Conservation (phyloP, 1,140 invertebrate genomes). For the Drosophila paulistorum region DNA sequence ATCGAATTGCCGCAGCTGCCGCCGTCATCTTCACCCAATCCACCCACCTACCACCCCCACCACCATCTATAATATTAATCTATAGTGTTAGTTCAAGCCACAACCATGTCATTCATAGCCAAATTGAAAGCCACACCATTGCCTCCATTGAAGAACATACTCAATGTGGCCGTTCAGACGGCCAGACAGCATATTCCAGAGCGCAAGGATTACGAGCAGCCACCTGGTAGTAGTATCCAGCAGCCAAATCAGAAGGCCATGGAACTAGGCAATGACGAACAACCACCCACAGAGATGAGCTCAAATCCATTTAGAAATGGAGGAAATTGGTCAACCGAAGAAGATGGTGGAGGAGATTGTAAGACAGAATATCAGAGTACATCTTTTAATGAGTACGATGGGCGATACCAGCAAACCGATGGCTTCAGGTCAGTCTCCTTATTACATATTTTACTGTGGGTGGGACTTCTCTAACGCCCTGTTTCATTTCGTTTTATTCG, state of each 20-base stretch:
- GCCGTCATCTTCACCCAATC: conserved; percentile 55
- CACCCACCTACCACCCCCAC: conserved; percentile 27
- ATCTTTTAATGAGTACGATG: conserved; percentile 79
- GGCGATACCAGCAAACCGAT: conserved; percentile 83
- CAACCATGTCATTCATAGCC: conserved; percentile 81
- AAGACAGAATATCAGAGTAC: conserved; percentile 74
- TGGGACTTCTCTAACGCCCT: too few relatives aligned
- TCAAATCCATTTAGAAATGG: conserved; percentile 81
- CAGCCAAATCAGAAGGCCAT: conserved; percentile 84
- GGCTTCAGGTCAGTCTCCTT: conserved; percentile 68
- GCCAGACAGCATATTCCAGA: conserved; percentile 90
- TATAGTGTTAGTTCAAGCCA: conserved; percentile 27
- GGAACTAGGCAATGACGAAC: conserved; percentile 83
- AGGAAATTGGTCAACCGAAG: conserved; percentile 62
- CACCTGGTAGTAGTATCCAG: conserved; percentile 69
- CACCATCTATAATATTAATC: conserved; percentile 38
- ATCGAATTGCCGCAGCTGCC: conserved; percentile 59
- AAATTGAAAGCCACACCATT: conserved; percentile 83
- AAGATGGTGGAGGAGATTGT: conserved; percentile 52
- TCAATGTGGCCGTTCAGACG: conserved; percentile 92
- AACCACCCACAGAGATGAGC: conserved; percentile 70
- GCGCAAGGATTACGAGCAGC: conserved; percentile 83
- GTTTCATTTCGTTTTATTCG: conserved; percentile 39
- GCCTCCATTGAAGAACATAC: conserved; percentile 88
- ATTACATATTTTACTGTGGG: too few relatives aligned